A percentile compares a stretch with the other conserved stretches of the same genome.
These are phyloP conservation scores for Beroe forskalii DNA, from an alignment of 37 sponge, comb jelly and placozoan species.

Conservation along the genomic window DNA sequence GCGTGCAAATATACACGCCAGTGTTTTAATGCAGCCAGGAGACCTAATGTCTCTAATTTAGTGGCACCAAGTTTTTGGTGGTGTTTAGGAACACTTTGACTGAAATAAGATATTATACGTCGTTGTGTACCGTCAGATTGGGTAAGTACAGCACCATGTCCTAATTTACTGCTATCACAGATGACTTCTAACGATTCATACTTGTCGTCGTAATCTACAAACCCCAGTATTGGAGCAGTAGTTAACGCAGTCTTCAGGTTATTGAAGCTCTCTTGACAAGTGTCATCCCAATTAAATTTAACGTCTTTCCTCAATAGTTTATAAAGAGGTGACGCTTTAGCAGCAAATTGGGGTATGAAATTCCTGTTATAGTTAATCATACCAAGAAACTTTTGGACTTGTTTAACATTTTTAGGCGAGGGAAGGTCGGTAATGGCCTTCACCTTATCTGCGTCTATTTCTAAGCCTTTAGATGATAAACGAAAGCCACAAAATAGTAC, in stretches of 20 bases:
- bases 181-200: conserved; percentile 4
- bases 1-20: conserved; percentile 23
- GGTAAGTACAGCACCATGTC: conserved; percentile 50
- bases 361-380: conserved; percentile 38
- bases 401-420: conserved; percentile 25
- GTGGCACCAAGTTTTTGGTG: conserved; percentile 60
- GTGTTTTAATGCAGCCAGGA: conserved; percentile 32
- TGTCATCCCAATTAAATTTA: conserved; percentile 18
- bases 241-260: neutral
- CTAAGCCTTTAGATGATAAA: neutral
- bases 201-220: conserved; percentile 6
- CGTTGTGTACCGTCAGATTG: conserved; percentile 23
- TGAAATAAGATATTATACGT: conserved; percentile 9
- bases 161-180: neutral
- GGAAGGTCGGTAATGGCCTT: conserved; percentile 27
- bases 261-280: neutral
- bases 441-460: neutral
- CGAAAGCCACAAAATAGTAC: conserved; percentile 1
- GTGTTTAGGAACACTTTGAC: conserved; percentile 48
- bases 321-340: conserved; percentile 6
- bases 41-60: conserved; percentile 48
- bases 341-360: neutral
- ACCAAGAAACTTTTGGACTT: conserved; percentile 46
- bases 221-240: conserved; percentile 27
- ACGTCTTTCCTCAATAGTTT: neutral